Base-by-base conservation (phyloP, 1,140 invertebrate genomes). In the Triops cancriformis region DNA sequence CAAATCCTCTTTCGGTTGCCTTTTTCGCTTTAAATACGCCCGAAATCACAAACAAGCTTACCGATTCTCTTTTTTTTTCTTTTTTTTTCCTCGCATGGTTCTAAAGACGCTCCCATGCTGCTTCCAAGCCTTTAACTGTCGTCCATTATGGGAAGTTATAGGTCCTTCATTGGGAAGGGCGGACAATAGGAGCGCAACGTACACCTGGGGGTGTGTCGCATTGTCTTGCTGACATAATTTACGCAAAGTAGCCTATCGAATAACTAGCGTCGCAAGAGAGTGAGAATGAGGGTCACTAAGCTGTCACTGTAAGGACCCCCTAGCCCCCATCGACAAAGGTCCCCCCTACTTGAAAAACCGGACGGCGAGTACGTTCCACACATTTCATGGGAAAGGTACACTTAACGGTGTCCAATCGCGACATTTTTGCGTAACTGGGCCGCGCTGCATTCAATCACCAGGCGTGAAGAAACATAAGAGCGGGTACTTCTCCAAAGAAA, bases 221-320 rank as follows among this genome's bases (percentile, higher is more conserved):
- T 64, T 64, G 51, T 64, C 23, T 64, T 64, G 18, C 51, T 64
- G 51, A 64, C 51, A 64, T 64, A 64, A 64, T 64, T 64, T 23
- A 64, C 51, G 51, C 23, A 64, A 64, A 64, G 51, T 64, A n/a
- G n/a, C n/a, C n/a, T n/a, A 64, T 64, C 51, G 18, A 64, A 64
- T 64, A 37, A 64, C 51, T 23, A 64, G 51, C 51, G 51, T n/a
- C 14, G 51, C 51, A 14, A 64, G 51, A 64, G 51, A 23, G 51
- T 64, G 51, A 14, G 51, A 64, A 64, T 64, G 51, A 64, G 51
- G 51, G 51, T 64, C 51, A 64, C 51, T 64, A 64, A 64, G 51
- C 51, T 64, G 51, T 18, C 51, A 64, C 10, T 64, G 6, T n/a
- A 23, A 64, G 10, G 51, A 37, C 31, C 31, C 31, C 31, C 31